These are phyloP conservation scores for Lordiphosa clarofinis DNA, from an alignment of 1,140 invertebrate genomes.

Conservation along the genomic window DNA sequence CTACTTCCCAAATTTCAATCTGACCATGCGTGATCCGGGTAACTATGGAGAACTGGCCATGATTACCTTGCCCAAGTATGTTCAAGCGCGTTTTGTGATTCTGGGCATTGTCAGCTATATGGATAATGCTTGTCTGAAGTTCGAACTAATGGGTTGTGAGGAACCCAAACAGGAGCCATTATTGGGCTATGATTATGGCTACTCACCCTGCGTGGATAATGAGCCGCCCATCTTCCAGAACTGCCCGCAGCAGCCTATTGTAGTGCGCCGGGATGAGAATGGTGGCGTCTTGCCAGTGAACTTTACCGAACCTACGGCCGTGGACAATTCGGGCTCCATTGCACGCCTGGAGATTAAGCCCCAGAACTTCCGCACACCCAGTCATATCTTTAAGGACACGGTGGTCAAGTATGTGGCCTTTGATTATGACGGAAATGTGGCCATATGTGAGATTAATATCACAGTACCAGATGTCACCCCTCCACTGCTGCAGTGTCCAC, in stretches of 20 bases:
- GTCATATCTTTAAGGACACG: slow-evolving; percentile 93
- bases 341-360: slow-evolving; percentile 95
- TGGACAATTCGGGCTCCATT: slow-evolving; percentile 96
- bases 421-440: slow-evolving; percentile 98
- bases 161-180: slow-evolving; percentile 88
- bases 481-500: slow-evolving; percentile 95
- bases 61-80: slow-evolving; percentile 95
- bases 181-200: slow-evolving; percentile 95
- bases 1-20: slow-evolving; percentile 97
- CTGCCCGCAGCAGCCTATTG: slow-evolving; percentile 94
- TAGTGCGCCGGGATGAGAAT: slow-evolving; percentile 92
- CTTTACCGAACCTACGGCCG: slow-evolving; percentile 94
- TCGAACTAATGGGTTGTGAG: slow-evolving; percentile 97
- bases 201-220: slow-evolving; percentile 96
- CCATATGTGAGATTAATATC: slow-evolving; percentile 97
- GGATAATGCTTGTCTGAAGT: slow-evolving; percentile 97
- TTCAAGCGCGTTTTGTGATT: slow-evolving; percentile 95
- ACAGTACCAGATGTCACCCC: slow-evolving; percentile 96
- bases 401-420: slow-evolving; percentile 97
- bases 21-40: slow-evolving; percentile 95
- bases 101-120: slow-evolving; percentile 96
- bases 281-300: slow-evolving; percentile 93
- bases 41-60: slow-evolving; percentile 97
- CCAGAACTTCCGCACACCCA: slow-evolving; percentile 92
- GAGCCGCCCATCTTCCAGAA: slow-evolving; percentile 98